A percentile compares a stretch with the other conserved stretches of the same genome.
These are phyloP conservation scores for Chaetophractus vellerosus DNA, from an alignment of 2,797 vertebrate species.

Conservation along the genomic window DNA sequence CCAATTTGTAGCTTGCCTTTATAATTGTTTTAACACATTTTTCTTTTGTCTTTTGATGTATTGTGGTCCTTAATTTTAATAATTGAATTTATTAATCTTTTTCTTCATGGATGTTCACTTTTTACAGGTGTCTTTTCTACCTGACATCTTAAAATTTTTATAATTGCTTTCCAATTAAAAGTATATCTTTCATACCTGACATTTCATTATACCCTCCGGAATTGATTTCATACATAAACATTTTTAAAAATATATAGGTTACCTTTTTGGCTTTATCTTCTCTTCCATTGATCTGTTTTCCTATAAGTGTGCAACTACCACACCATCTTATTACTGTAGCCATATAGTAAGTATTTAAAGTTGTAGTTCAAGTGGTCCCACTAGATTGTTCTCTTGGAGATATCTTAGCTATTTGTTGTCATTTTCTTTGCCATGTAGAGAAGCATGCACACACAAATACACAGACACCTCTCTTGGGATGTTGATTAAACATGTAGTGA, in stretches of 20 bases:
- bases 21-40: not conserved
- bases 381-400: not conserved
- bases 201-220: not conserved
- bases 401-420: not conserved
- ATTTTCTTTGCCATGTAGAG: not conserved
- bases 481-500: not conserved
- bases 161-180: not conserved
- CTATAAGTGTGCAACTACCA: not conserved
- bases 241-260: not conserved
- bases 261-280: not conserved
- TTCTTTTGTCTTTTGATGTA: not conserved
- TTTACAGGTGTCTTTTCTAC: not conserved
- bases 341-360: not conserved
- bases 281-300: not conserved
- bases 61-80: not conserved
- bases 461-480: not conserved
- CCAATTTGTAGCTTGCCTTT: not conserved
- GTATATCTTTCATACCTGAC: not conserved
- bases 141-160: not conserved
- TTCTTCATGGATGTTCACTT: not conserved
- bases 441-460: not conserved
- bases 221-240: not conserved
- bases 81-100: not conserved
- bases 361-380: not conserved
- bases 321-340: not conserved